Evolutionary conservation across 2,888 invertebrate species (phyloP), one percentile per base, ranked within the genome.

Genomic region (Pyrgus malvae): DNA sequence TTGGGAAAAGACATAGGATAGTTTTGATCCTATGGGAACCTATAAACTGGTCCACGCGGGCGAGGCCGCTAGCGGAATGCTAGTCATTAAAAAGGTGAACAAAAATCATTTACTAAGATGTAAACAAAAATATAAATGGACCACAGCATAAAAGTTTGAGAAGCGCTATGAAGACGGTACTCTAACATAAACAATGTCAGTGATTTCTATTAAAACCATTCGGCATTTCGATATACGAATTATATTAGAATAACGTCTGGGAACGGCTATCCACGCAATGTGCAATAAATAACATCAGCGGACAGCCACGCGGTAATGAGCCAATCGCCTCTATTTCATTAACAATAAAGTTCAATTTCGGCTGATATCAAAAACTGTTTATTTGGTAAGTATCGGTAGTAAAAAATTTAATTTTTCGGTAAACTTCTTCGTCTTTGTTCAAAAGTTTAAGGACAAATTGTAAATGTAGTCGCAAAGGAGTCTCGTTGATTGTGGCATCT

Each of bases 151-250:
- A 72, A 81, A 82, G 62, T 84, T 90, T 89, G 87, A 78, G 76
- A 68, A 73, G 48, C 84, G 27, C 69, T 58, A 48, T 14, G 53
- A 66, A 67, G 69, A 66, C 68, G 76, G 80, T 81, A 86, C 80
- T 78, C 62, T 51, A 76, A 78, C 82, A 87, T 86, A 88, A 89
- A 88, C 88, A 88, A 88, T 87, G 81, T 87, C 81, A 82, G 77
- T 80, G 85, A 78, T 83, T 88, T 87, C 84, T 84, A 84, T 83
- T 87, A 84, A 82, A 86, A 78, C 72, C 78, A 76, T 80, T 81
- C 84, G 80, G 80, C 77, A 85, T 83, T 83, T 83, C 78, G 77
- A 81, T 81, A 80, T 79, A 83, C 80, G 83, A 83, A 81, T 82
- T 68, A 72, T 73, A 76, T 76, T 82, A 83, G 76, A 85, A 83